Percentiles rank a stretch among this genome's conserved stretches.
Conservation (phyloP, 2,888 invertebrate species). For the Proisotoma minuta region DNA sequence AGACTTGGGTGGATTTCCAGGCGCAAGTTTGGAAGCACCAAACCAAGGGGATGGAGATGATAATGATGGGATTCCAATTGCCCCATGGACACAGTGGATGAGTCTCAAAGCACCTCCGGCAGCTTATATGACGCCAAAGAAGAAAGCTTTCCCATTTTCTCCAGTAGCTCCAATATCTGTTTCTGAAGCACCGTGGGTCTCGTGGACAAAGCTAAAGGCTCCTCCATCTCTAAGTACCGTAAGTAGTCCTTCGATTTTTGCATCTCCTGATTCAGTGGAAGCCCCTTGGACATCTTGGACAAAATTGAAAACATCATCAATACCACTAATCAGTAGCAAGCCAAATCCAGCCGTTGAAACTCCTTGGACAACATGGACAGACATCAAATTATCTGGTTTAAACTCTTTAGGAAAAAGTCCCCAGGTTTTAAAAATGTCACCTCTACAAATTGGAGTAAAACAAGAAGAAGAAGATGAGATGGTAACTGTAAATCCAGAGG, state of each 20-base stretch:
- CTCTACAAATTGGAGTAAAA: background rate
- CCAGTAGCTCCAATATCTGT: background rate
- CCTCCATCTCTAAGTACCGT: background rate
- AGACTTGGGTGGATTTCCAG: slow-evolving; percentile 9
- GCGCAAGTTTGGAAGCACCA: background rate
- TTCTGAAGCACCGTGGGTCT: slow-evolving; percentile 18
- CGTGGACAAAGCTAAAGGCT: slow-evolving; percentile 26
- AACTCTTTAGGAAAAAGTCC: background rate
- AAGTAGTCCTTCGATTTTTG: background rate
- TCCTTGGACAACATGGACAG: slow-evolving; percentile 21
- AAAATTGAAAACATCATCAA: slow-evolving; percentile 16
- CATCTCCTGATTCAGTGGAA: background rate
- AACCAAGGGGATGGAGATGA: background rate
- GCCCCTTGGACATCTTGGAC: slow-evolving; percentile 23
- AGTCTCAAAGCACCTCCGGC: slow-evolving; percentile 23
- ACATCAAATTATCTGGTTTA: background rate
- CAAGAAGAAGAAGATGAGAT: background rate
- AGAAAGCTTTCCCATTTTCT: slow-evolving; percentile 10
- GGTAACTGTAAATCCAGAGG: background rate
- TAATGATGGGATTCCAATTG: background rate
- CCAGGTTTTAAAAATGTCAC: no score
- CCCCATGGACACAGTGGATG: slow-evolving; percentile 32
- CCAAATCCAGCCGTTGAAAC: slow-evolving; percentile 2
- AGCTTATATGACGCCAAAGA: slow-evolving; percentile 10
- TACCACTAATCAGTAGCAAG: slow-evolving; percentile 1